Evolutionary conservation across 92 coral and sea anemone species (phyloP), one percentile per base, ranked within the genome.

Genomic region (Nematostella vectensis): DNA sequence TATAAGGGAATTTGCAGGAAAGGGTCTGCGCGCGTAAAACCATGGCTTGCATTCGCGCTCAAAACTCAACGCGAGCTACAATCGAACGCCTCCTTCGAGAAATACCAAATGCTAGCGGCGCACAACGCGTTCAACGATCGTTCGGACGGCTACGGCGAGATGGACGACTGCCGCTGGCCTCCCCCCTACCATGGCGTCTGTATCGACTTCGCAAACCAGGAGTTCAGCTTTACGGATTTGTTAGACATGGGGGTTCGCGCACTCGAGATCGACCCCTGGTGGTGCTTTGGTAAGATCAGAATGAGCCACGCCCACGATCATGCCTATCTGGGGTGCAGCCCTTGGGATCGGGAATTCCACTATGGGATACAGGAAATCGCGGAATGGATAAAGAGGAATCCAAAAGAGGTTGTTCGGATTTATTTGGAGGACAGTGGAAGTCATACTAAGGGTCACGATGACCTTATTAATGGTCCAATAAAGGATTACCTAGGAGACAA

Each of bases 111-210:
- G 88, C 26, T 85, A 11, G 83, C 67, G n/a, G 88, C 88, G 9
- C 95, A 85, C 55, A 85, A 85, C 31, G 88, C 88, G 11, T 85
- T 80, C 50, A 85, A 85, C 45, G 83, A 80, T 52, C 76, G 95
- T 0, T 40, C 88, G 0, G 84, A 85, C 19, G 95, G 95, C 4
- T 85, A 85, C 29, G 95, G 95, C 4, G 48, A 23, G 2, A 51
- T 49, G 13, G 95, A 85, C 47, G 75, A 80, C 44, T 85, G 95
- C 29, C 72, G 42, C 29, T 85, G 95, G 95, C 95, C 95, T 10
- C 95, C 95, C 4, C 95, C 95, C 25, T 85, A 85, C 57, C 48
- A 67, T 10, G 61, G 74, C 3, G 29, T 23, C 10, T 85, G 95
- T 48, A 51, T 85, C 36, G 88, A 76, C 47, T 31, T 85, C 19